phyloP scores from a whole-genome alignment of 1,140 invertebrate genomes.

The Ctenoplectra terminalis region DNA sequence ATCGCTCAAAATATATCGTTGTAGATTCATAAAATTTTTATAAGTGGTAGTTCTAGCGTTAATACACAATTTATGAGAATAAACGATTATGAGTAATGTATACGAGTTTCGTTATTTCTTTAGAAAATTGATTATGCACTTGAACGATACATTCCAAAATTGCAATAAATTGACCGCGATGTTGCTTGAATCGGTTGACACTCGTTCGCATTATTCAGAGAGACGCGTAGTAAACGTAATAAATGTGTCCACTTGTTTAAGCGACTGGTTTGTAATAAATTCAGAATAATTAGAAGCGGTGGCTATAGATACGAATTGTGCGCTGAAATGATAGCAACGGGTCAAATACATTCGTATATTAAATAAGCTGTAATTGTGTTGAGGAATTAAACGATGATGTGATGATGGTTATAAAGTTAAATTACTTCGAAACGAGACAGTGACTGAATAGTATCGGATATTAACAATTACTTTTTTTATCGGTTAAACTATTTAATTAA shows the following conservation, averaged over 20 bases:
- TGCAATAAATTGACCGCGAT: not conserved
- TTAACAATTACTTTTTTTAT: conserved; percentile 10
- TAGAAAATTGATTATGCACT: not conserved
- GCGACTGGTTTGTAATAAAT: conserved; percentile 28
- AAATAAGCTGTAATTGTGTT: conserved; percentile 14
- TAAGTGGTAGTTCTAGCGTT: too few relatives aligned
- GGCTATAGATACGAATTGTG: conserved; percentile 13
- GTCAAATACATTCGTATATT: not conserved
- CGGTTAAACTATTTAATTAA: not conserved
- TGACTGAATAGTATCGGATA: not conserved
- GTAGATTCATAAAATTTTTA: too few relatives aligned
- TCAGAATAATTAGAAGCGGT: conserved; percentile 31
- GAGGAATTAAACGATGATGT: conserved; percentile 9
- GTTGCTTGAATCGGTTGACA: not conserved
- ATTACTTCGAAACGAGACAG: not conserved
- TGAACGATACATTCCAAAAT: not conserved
- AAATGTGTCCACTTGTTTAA: not conserved
- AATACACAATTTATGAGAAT: too few relatives aligned
- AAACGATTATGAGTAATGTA: not conserved
- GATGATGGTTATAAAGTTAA: not conserved
- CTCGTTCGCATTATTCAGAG: not conserved
- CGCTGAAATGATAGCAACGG: not conserved
- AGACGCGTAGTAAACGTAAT: not conserved
- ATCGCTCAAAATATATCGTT: too few relatives aligned
- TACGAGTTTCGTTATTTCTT: not conserved